Percentiles rank a stretch among this genome's conserved stretches.
phyloP scores from a whole-genome alignment of 2,888 invertebrate species.

The Orthosia gothica region DNA sequence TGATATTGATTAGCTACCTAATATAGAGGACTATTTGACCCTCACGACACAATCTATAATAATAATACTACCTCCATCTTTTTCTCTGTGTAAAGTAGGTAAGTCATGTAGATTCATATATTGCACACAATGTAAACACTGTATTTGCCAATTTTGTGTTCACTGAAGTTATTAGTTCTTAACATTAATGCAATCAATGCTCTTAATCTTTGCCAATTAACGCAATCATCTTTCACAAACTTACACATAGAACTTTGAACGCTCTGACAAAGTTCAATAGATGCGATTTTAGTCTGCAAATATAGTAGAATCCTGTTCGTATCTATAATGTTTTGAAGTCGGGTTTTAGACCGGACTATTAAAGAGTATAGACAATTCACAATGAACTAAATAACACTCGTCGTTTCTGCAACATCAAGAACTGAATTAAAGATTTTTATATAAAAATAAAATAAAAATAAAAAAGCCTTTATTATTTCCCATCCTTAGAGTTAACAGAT shows the following conservation, averaged over 20 bases:
- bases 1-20: too few species aligned
- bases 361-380: neutral
- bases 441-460: too few species aligned
- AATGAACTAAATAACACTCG: neutral
- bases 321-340: neutral
- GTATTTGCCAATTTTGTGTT: neutral
- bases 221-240: neutral
- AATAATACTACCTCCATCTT: too few species aligned
- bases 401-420: neutral
- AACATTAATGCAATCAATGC: neutral
- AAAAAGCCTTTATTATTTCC: too few species aligned
- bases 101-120: too few species aligned
- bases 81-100: too few species aligned
- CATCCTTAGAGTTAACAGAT: too few species aligned
- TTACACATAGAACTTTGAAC: neutral
- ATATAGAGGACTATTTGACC: too few species aligned
- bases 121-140: too few species aligned
- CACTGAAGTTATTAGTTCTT: neutral
- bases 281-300: neutral
- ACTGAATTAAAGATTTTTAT: too few species aligned
- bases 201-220: constrained; percentile 5
- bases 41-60: too few species aligned
- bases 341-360: neutral
- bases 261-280: neutral
- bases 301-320: neutral